These are phyloP conservation scores for Oreochromis tanganicae DNA, from an alignment of 2,113 vertebrate species.

Conservation along the genomic window DNA sequence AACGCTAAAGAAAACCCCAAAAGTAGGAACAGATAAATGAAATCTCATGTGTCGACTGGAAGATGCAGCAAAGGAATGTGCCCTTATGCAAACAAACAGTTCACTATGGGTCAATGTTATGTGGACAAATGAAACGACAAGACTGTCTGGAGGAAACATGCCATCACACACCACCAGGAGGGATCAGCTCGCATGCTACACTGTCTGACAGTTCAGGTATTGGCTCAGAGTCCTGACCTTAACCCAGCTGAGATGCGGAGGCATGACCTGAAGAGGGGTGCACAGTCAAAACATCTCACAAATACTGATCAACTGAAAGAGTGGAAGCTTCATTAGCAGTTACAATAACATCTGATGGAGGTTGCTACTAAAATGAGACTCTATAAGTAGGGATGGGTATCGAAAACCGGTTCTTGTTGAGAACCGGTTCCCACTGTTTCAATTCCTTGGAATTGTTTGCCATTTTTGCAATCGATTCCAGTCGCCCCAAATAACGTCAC, in stretches of 20 bases:
- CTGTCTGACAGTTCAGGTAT: neutral
- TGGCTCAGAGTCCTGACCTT: neutral
- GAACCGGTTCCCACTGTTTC: no score
- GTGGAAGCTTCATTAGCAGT: neutral
- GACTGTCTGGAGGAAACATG: neutral
- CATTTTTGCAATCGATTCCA: no score
- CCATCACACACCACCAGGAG: neutral
- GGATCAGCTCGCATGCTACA: neutral
- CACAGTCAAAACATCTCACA: neutral
- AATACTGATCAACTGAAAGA: neutral
- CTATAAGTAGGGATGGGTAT: no score
- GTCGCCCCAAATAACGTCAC: no score
- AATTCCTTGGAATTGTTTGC: no score
- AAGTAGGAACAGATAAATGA: neutral
- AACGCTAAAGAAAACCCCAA: neutral
- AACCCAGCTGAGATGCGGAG: neutral
- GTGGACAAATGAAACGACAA: neutral
- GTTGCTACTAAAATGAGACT: neutral
- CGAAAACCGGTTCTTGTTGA: no score
- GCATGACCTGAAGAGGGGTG: neutral
- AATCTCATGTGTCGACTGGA: neutral
- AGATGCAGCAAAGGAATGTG: neutral
- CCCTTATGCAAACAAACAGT: neutral
- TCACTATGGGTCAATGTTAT: neutral
- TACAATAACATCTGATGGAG: neutral